Conservation (phyloP, 2,113 vertebrate genomes). For the Dendropsophus ebraccatus region DNA sequence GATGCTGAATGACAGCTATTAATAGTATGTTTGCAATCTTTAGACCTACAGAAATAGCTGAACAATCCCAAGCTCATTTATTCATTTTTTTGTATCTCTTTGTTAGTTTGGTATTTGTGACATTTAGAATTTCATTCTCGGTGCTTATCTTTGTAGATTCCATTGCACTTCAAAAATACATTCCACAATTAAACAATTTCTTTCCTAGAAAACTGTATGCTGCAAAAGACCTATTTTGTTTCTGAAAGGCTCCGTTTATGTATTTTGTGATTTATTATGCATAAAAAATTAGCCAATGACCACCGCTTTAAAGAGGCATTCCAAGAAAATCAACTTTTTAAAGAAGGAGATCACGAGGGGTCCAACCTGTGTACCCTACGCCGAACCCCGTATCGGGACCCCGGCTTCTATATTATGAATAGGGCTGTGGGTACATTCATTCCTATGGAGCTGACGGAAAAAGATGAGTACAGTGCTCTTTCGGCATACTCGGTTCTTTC, state of each 20-base stretch:
- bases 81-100: slow-evolving; percentile 30
- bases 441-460: no score
- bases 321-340: no score
- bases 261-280: neutral
- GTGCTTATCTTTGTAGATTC: neutral
- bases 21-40: neutral
- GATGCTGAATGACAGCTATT: slow-evolving; percentile 34
- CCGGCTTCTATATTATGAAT: no score
- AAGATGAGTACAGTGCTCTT: no score
- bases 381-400: no score
- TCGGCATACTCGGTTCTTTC: no score
- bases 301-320: neutral
- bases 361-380: no score
- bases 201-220: neutral
- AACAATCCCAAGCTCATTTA: neutral
- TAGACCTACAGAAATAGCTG: neutral
- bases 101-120: slow-evolving; percentile 12
- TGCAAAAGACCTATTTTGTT: neutral
- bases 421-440: no score
- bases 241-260: neutral
- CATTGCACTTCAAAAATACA: neutral
- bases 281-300: neutral
- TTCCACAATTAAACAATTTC: neutral
- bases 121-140: slow-evolving; percentile 25
- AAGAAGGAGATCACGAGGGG: no score